Conservation (phyloP, 2,888 invertebrate species). For the Noctua pronuba region DNA sequence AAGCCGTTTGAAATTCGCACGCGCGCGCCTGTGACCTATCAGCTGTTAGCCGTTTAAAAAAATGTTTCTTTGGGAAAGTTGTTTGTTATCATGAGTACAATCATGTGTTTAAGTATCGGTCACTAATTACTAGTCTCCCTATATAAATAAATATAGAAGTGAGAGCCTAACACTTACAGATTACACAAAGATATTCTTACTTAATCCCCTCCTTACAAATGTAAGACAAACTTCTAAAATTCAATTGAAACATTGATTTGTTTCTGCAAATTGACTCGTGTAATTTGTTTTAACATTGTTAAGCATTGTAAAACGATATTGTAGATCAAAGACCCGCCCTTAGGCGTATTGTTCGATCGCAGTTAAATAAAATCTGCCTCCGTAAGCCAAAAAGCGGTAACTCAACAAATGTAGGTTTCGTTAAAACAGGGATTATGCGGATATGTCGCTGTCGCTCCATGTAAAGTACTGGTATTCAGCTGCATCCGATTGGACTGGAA, state of each 20-base stretch:
- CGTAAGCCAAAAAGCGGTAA: neutral
- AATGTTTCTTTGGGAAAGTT: no score
- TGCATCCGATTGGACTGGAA: neutral
- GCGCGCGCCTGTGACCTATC: no score
- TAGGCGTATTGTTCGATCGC: slow-evolving; percentile 30
- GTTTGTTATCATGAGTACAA: no score
- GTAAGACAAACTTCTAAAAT: slow-evolving; percentile 9
- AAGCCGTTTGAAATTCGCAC: no score
- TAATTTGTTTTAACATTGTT: slow-evolving; percentile 43
- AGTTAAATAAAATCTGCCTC: neutral
- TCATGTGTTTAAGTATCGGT: no score
- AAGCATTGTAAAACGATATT: slow-evolving; percentile 45
- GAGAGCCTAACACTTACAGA: neutral
- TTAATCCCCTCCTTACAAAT: neutral
- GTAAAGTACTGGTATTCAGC: neutral
- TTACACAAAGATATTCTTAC: neutral
- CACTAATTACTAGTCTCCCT: no score
- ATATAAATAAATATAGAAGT: no score
- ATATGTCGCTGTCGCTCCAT: neutral
- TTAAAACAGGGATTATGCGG: neutral
- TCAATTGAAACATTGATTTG: slow-evolving; percentile 39
- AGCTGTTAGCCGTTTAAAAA: no score
- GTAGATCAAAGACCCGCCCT: slow-evolving; percentile 44
- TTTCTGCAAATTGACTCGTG: slow-evolving; percentile 39
- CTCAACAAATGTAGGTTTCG: neutral